A percentile compares a stretch with the other conserved stretches of the same genome.
Conservation (phyloP, 2,888 invertebrate genomes). For the Plutella xylostella region DNA sequence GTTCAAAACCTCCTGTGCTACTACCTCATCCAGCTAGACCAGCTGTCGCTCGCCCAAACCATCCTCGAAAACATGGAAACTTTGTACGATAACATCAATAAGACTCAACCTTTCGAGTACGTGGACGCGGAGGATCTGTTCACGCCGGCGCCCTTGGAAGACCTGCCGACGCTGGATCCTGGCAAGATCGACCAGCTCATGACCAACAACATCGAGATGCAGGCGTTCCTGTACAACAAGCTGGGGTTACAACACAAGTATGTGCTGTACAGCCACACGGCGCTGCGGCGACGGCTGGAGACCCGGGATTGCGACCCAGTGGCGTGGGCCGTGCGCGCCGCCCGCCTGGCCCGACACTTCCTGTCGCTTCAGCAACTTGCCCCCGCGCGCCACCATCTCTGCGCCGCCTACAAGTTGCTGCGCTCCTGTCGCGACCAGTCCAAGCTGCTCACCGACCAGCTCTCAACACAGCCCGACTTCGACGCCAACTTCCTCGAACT, state of each 20-base stretch:
- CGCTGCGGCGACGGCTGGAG: constrained; percentile 66
- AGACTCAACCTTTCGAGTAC: constrained; percentile 35
- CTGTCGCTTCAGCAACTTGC: constrained; percentile 46
- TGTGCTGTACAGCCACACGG: constrained; percentile 66
- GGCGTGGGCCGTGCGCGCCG: constrained; percentile 68
- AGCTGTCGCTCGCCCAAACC: constrained; percentile 50
- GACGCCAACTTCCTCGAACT: constrained; percentile 60
- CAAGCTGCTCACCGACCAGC: constrained; percentile 54
- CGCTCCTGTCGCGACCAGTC: constrained; percentile 66
- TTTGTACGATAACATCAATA: constrained; percentile 47
- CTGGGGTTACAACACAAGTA: constrained; percentile 62
- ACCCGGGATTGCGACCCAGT: constrained; percentile 68
- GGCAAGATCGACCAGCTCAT: constrained; percentile 68
- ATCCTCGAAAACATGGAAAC: constrained; percentile 62
- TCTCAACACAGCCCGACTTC: constrained; percentile 44
- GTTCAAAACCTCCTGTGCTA: constrained; percentile 71
- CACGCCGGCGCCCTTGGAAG: constrained; percentile 32
- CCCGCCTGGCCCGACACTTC: constrained; percentile 65
- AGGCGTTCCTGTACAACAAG: constrained; percentile 71
- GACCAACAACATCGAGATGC: constrained; percentile 73
- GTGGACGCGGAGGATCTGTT: constrained; percentile 70
- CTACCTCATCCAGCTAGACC: constrained; percentile 63
- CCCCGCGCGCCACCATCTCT: constrained; percentile 74
- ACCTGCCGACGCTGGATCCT: constrained; percentile 44
- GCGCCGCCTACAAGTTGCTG: constrained; percentile 70